phyloP scores from a whole-genome alignment of 1,140 invertebrate genomes.

The Drosophila miranda region DNA sequence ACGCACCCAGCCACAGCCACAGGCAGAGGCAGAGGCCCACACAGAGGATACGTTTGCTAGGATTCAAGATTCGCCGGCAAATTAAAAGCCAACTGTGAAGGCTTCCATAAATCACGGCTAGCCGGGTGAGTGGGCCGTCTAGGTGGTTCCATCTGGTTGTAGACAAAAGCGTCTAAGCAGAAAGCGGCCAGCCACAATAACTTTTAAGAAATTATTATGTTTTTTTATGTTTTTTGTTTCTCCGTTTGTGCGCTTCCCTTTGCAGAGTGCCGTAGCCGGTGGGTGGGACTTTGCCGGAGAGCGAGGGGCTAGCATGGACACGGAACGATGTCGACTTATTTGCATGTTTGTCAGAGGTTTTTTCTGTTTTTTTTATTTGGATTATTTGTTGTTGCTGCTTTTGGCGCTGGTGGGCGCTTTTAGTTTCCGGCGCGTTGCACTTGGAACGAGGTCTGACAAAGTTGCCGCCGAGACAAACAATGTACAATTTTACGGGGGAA shows the following conservation, averaged over 20 bases:
- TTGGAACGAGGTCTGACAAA: conserved; percentile 51
- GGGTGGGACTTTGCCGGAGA: too few relatives aligned
- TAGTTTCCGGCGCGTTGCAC: conserved; percentile 67
- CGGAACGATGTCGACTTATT: conserved; percentile 55
- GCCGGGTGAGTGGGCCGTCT: background rate
- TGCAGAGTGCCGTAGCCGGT: conserved; percentile 25
- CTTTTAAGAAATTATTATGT: conserved; percentile 61
- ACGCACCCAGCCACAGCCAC: conserved; percentile 22
- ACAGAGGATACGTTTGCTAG: conserved; percentile 45
- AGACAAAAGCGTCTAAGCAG: conserved; percentile 56
- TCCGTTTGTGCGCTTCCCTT: conserved; percentile 4
- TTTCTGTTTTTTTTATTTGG: conserved; percentile 1
- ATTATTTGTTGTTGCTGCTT: conserved; percentile 25
- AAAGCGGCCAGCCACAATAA: conserved; percentile 50
- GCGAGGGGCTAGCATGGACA: conserved; percentile 23
- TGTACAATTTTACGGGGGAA: conserved; percentile 51
- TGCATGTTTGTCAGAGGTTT: conserved; percentile 38
- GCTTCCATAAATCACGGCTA: conserved; percentile 67
- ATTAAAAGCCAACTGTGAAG: conserved; percentile 69
- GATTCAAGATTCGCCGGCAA: conserved; percentile 56
- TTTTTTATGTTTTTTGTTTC: conserved; percentile 5
- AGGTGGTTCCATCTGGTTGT: conserved; percentile 6
- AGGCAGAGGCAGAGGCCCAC: too few relatives aligned
- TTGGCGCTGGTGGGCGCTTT: conserved; percentile 35
- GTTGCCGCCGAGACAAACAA: conserved; percentile 67